Evolutionary conservation across 2,797 vertebrate genomes (phyloP).

Genomic region (Odontamblyopus rebecca): DNA sequence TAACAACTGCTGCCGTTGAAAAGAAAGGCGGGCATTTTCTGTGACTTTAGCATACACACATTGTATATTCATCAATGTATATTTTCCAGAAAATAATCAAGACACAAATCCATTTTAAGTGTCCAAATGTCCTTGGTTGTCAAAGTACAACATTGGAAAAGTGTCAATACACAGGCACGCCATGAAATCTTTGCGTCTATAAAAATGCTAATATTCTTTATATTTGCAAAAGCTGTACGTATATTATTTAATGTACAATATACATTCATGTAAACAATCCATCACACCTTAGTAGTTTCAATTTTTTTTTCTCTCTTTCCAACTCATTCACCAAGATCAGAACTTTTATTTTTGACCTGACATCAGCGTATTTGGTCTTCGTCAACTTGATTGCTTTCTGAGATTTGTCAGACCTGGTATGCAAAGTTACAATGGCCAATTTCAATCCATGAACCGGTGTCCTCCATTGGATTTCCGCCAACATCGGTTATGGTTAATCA

Average conservation of each 20-base stretch:
- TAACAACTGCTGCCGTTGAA: conserved; percentile 12
- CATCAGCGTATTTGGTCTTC: conserved; percentile 7
- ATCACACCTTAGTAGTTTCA: neutral
- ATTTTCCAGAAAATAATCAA: conserved; percentile 18
- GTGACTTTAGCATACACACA: conserved; percentile 8
- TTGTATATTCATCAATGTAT: conserved; percentile 6
- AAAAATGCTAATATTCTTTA: conserved; percentile 21
- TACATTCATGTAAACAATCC: conserved; percentile 14
- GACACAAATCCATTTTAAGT: conserved; percentile 12
- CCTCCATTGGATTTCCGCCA: conserved; percentile 21
- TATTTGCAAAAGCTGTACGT: conserved; percentile 24
- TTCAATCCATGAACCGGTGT: conserved; percentile 15
- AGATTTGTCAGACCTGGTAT: conserved; percentile 14
- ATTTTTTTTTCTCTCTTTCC: neutral
- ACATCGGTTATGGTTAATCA: conserved; percentile 16
- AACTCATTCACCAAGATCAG: neutral
- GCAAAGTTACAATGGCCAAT: conserved; percentile 12
- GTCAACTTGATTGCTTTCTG: neutral
- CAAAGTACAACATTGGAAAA: neutral
- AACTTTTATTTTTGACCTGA: neutral
- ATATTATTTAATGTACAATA: conserved; percentile 43
- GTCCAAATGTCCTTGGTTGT: neutral
- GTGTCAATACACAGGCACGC: conserved; percentile 18
- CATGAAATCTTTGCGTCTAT: conserved; percentile 12
- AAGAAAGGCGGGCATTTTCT: conserved; percentile 25